Evolutionary conservation across 2,797 vertebrate species (phyloP).

Genomic region (Hippocampus kuda): DNA sequence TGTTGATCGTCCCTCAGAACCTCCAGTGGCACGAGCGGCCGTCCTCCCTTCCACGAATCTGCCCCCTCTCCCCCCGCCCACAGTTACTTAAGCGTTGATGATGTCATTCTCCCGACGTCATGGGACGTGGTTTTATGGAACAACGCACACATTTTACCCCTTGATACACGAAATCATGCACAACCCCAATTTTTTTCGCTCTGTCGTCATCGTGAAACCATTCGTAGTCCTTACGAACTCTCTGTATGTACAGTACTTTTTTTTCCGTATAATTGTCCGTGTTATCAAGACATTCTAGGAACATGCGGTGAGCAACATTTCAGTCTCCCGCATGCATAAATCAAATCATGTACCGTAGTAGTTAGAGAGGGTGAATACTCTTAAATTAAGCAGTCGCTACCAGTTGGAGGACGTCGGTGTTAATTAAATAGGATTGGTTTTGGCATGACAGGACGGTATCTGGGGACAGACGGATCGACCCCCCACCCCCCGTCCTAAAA

Average conservation of each 20-base stretch:
- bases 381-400: slow-evolving; percentile 23
- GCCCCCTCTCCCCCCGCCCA: slow-evolving; percentile 40
- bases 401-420: slow-evolving; percentile 31
- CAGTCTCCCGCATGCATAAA: background rate
- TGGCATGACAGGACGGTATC: slow-evolving; percentile 15
- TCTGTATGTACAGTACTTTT: background rate
- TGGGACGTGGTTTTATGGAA: slow-evolving; percentile 22
- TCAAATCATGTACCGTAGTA: background rate
- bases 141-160: slow-evolving; percentile 22
- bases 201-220: background rate
- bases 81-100: slow-evolving; percentile 58
- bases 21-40: slow-evolving; percentile 40
- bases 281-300: background rate
- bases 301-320: background rate
- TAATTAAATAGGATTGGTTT: slow-evolving; percentile 55
- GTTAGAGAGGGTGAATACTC: slow-evolving; percentile 15
- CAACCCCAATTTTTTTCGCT: background rate
- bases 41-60: slow-evolving; percentile 41
- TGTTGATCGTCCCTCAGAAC: slow-evolving; percentile 62
- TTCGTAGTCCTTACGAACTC: background rate
- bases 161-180: slow-evolving; percentile 12
- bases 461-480: slow-evolving; percentile 16
- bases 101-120: slow-evolving; percentile 55
- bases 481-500: no score
- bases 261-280: background rate